A percentile compares a stretch with the other conserved stretches of the same genome.
phyloP scores from a whole-genome alignment of 2,888 invertebrate species.

The Cryptus viduatorius region DNA sequence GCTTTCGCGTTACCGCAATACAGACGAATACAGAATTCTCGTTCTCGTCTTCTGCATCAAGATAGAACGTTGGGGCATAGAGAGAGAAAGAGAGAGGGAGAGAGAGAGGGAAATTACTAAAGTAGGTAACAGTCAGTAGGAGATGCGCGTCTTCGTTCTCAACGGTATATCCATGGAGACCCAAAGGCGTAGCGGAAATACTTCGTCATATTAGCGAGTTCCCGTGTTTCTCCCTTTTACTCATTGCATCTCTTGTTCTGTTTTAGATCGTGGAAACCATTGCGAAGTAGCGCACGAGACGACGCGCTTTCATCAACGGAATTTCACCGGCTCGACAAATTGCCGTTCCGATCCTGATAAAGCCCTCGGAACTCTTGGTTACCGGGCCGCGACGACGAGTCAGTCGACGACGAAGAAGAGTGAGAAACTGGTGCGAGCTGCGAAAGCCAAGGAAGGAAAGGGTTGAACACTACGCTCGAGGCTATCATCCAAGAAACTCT shows the following conservation, averaged over 20 bases:
- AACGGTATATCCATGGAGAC: constrained; percentile 8
- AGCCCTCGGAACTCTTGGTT: constrained; percentile 52
- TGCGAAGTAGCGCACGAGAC: constrained; percentile 46
- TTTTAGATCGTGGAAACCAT: constrained; percentile 52
- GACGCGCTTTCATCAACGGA: constrained; percentile 75
- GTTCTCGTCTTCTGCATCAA: not conserved
- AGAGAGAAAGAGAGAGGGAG: no score
- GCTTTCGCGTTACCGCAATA: constrained; percentile 26
- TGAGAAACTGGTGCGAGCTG: constrained; percentile 28
- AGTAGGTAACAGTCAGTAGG: not conserved
- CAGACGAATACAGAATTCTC: constrained; percentile 11
- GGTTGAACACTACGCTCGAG: constrained; percentile 4
- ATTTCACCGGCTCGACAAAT: constrained; percentile 78
- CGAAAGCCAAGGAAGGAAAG: not conserved
- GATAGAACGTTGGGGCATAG: not conserved
- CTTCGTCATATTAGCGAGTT: not conserved
- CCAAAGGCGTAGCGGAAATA: constrained; percentile 12
- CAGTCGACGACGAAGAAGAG: constrained; percentile 24
- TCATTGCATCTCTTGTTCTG: constrained; percentile 1
- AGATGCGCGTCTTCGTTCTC: constrained; percentile 37
- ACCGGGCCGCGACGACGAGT: constrained; percentile 33
- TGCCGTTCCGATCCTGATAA: constrained; percentile 72
- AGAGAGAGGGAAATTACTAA: not conserved
- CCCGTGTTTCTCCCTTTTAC: not conserved
- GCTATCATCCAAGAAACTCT: constrained; percentile 37